Conservation (phyloP, 2,113 vertebrate genomes). For the Neomonachus schauinslandi region DNA sequence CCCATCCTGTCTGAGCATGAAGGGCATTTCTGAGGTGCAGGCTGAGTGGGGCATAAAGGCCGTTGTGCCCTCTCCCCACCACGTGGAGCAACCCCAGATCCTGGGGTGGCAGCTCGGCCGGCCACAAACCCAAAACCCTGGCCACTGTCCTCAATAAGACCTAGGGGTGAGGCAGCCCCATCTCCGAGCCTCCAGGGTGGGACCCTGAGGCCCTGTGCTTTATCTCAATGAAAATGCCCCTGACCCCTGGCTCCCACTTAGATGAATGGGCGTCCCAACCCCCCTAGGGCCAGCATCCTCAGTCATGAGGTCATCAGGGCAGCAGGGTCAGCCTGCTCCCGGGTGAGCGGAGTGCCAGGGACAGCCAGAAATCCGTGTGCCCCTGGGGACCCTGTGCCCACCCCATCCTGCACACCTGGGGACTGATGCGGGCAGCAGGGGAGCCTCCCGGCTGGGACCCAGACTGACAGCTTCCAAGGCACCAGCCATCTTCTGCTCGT, state of each 20-base stretch:
- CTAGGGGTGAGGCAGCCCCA: too few relatives aligned
- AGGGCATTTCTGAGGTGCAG: background rate
- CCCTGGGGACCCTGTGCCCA: accelerated
- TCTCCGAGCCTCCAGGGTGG: background rate
- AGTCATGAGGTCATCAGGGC: background rate
- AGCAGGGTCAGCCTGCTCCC: background rate
- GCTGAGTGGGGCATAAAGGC: background rate
- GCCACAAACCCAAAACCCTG: background rate
- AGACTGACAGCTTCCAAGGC: slow-evolving; percentile 81
- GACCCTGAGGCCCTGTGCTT: background rate
- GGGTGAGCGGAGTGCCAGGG: background rate
- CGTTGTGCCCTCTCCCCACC: accelerated
- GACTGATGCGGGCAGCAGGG: slow-evolving; percentile 72
- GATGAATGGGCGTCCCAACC: accelerated
- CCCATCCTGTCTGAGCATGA: background rate
- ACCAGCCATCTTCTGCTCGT: slow-evolving; percentile 82
- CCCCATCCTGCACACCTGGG: slow-evolving; percentile 86
- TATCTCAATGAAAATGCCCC: background rate
- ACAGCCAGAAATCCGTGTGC: background rate
- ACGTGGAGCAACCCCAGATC: background rate
- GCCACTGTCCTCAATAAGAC: background rate
- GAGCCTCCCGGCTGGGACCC: slow-evolving; percentile 83
- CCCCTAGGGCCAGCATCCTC: background rate
- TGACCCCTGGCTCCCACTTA: background rate
- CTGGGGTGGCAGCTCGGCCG: background rate